Percentiles rank a stretch among this genome's conserved stretches.
These are phyloP conservation scores for Dasypolia templi DNA, from an alignment of 2,888 invertebrate species.

Conservation along the genomic window DNA sequence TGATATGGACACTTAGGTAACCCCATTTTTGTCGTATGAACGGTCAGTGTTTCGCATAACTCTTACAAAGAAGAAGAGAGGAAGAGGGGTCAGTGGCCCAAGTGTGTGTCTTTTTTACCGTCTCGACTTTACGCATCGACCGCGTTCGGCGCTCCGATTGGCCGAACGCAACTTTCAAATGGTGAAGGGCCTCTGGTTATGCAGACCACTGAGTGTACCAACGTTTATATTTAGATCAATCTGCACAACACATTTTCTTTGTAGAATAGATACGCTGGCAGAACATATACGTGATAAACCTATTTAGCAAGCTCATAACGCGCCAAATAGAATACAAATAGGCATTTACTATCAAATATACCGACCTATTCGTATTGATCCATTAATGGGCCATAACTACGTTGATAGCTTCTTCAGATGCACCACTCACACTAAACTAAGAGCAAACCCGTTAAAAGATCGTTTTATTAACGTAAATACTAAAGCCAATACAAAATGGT, in stretches of 20 bases:
- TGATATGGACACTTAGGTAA: not conserved
- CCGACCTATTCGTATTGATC: conserved; percentile 36
- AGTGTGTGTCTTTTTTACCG: no score
- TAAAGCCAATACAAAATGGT: conserved; percentile 33
- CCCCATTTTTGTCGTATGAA: not conserved
- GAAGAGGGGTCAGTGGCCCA: no score
- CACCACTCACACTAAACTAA: conserved; percentile 48
- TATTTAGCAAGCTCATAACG: conserved; percentile 31
- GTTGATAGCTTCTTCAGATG: conserved; percentile 68
- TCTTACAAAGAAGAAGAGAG: no score
- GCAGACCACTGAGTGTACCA: no score
- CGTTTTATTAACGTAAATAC: conserved; percentile 65
- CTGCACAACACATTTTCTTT: not conserved
- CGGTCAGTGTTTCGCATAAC: not conserved
- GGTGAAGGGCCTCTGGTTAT: no score
- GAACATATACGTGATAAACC: conserved; percentile 40
- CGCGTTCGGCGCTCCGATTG: no score
- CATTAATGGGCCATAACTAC: conserved; percentile 62
- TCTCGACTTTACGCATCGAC: no score
- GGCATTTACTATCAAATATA: conserved; percentile 9
- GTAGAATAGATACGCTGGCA: not conserved
- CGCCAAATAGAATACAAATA: conserved; percentile 20
- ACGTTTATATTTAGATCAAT: not conserved
- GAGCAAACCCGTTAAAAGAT: conserved; percentile 58
- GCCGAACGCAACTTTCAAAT: no score